Conservation (phyloP, 2,888 invertebrate species). For the Allacma fusca region DNA sequence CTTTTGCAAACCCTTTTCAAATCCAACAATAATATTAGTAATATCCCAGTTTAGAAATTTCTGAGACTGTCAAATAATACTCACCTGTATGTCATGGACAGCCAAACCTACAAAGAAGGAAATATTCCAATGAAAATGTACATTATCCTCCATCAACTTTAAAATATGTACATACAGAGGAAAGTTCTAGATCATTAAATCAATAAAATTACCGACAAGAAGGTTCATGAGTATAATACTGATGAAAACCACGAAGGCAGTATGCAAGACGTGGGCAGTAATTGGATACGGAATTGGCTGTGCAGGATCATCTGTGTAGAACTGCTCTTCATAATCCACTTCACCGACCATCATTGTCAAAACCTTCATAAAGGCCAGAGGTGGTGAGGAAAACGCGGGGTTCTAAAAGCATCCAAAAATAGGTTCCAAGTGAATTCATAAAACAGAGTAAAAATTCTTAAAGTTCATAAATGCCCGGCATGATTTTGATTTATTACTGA, state of each 20-base stretch:
- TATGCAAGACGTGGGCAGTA: conserved; percentile 57
- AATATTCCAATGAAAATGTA: background rate
- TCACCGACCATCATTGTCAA: conserved; percentile 54
- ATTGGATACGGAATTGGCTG: conserved; percentile 51
- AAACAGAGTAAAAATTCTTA: background rate
- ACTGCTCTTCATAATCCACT: conserved; percentile 59
- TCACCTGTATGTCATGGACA: conserved; percentile 57
- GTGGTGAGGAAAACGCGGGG: conserved; percentile 55
- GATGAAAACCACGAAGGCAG: conserved; percentile 53
- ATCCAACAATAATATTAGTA: too few species aligned
- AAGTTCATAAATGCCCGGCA: too few species aligned
- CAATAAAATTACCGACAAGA: conserved; percentile 48
- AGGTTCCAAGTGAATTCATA: background rate
- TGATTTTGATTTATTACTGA: too few species aligned
- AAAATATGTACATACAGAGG: background rate
- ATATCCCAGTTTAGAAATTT: too few species aligned
- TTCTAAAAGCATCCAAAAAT: conserved; percentile 45
- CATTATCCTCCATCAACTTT: background rate
- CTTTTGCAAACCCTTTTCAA: conserved; percentile 67
- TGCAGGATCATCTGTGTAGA: conserved; percentile 48
- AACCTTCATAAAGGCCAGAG: conserved; percentile 57
- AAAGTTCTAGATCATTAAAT: background rate
- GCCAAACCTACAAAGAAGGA: conserved; percentile 50
- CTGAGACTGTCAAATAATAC: too few species aligned
- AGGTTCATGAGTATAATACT: conserved; percentile 60